Conservation (phyloP, 2,888 invertebrate species). For the Clusia tigrina region DNA sequence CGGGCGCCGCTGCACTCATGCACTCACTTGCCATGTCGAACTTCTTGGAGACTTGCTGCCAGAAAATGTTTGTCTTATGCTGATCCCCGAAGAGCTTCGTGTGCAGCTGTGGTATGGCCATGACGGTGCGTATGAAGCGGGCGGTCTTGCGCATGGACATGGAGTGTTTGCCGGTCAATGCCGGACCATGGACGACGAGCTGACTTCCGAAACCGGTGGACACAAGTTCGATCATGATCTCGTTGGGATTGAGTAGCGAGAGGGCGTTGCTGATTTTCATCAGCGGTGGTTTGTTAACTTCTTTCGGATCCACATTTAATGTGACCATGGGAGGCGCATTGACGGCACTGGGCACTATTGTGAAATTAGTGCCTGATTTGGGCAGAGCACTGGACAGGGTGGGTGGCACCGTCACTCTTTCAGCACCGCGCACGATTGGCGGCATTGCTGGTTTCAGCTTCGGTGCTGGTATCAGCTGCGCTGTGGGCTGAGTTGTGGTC, state of each 20-base stretch:
- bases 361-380: too few relatives aligned
- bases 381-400: too few relatives aligned
- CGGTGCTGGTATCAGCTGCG: too few relatives aligned
- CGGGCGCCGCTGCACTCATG: neutral
- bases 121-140: slow-evolving; percentile 37
- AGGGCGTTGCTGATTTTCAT: slow-evolving; percentile 28
- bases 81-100: slow-evolving; percentile 24
- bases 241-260: slow-evolving; percentile 32
- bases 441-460: too few relatives aligned
- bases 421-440: too few relatives aligned
- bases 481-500: too few relatives aligned
- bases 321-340: too few relatives aligned
- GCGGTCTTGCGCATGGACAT: slow-evolving; percentile 37
- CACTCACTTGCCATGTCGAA: slow-evolving; percentile 44
- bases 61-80: slow-evolving; percentile 30
- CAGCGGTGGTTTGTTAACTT: neutral
- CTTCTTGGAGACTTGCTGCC: slow-evolving; percentile 41
- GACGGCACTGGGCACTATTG: too few relatives aligned
- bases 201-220: slow-evolving; percentile 35
- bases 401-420: too few relatives aligned
- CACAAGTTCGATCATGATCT: slow-evolving; percentile 41
- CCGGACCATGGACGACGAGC: slow-evolving; percentile 40
- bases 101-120: slow-evolving; percentile 45
- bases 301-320: too few relatives aligned
- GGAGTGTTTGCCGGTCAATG: slow-evolving; percentile 35